A percentile compares a stretch with the other conserved stretches of the same genome.
phyloP scores from a whole-genome alignment of 2,888 invertebrate genomes.

The Junonia oenone region DNA sequence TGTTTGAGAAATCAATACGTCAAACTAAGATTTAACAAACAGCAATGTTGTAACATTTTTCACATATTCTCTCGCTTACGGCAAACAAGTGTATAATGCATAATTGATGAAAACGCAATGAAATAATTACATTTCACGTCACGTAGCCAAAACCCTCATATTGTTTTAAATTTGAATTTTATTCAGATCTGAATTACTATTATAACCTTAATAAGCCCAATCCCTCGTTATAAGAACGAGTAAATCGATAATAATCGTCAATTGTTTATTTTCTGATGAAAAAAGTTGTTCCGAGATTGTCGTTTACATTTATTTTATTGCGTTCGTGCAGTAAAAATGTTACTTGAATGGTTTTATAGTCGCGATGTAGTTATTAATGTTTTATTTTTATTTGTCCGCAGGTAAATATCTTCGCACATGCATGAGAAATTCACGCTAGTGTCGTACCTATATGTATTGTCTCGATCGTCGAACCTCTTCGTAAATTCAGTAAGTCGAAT shows the following conservation, averaged over 20 bases:
- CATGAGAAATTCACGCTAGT: neutral
- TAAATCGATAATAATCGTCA: constrained; percentile 27
- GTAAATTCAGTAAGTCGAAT: constrained; percentile 18
- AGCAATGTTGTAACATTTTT: constrained; percentile 3
- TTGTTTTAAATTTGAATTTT: constrained; percentile 10
- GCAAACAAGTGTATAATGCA: neutral
- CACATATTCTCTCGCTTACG: neutral
- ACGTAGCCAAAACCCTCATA: neutral
- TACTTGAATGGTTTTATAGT: constrained; percentile 35
- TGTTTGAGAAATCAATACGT: constrained; percentile 16
- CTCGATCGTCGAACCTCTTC: constrained; percentile 2
- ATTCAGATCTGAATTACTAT: constrained; percentile 7
- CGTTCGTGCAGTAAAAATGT: constrained; percentile 33
- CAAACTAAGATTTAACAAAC: constrained; percentile 21
- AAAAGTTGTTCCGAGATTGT: constrained; percentile 27
- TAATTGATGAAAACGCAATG: neutral
- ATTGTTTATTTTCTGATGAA: constrained; percentile 26
- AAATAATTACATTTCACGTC: neutral
- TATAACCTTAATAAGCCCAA: constrained; percentile 15
- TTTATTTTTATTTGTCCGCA: constrained; percentile 38
- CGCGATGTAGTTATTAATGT: constrained; percentile 37
- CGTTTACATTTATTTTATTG: constrained; percentile 33
- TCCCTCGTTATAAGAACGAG: constrained; percentile 22
- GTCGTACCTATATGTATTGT: neutral
- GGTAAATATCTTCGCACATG: constrained; percentile 40